These are phyloP conservation scores for Campoplex nolae DNA, from an alignment of 2,888 invertebrate species.

Conservation along the genomic window DNA sequence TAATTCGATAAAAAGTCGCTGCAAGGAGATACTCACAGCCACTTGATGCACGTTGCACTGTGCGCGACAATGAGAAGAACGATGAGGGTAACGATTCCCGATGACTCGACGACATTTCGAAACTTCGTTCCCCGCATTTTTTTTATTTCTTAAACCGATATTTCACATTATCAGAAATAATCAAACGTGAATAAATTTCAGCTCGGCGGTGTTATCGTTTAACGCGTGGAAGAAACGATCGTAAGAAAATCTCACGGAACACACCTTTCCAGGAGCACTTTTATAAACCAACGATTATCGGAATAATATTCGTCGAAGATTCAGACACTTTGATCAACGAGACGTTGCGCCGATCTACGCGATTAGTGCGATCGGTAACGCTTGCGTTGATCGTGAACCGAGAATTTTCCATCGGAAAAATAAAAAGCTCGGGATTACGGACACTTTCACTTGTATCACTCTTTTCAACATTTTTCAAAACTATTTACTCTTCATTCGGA, in stretches of 20 bases:
- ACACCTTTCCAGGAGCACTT: not conserved
- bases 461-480: constrained; percentile 7
- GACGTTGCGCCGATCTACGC: constrained; percentile 48
- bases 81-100: constrained; percentile 70
- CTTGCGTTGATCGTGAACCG: constrained; percentile 22
- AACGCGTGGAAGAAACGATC: not conserved
- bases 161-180: constrained; percentile 75
- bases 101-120: constrained; percentile 58
- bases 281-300: not conserved
- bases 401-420: constrained; percentile 57
- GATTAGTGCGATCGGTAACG: constrained; percentile 50
- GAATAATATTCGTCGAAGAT: not conserved
- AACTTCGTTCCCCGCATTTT: constrained; percentile 77
- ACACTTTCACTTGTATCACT: constrained; percentile 49
- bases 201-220: constrained; percentile 2
- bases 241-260: not conserved
- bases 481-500: too few species aligned
- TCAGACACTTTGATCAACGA: constrained; percentile 48
- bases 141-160: constrained; percentile 46
- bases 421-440: constrained; percentile 20
- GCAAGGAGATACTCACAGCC: constrained; percentile 81
- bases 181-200: not conserved
- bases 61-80: constrained; percentile 77
- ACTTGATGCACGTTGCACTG: constrained; percentile 82
- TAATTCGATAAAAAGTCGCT: not conserved